A percentile compares a stretch with the other conserved stretches of the same genome.
Conservation (phyloP, 2,797 vertebrate species). For the Sitta carolinensis region DNA sequence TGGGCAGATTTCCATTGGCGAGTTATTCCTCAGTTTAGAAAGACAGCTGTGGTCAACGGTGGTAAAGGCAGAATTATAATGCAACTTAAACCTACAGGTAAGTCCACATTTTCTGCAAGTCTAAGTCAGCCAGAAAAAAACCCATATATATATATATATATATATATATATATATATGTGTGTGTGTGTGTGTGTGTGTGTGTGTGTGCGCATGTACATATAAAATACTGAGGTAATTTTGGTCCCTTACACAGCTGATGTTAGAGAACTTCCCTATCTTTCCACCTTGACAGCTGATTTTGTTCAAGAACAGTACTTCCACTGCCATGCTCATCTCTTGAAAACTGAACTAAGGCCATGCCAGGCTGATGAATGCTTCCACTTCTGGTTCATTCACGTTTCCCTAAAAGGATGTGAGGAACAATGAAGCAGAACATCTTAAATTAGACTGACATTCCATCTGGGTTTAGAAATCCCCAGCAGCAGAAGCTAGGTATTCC, state of each 20-base stretch:
- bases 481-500: conserved; percentile 29
- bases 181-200: no score
- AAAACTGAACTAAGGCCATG: not conserved
- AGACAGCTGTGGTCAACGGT: not conserved
- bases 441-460: not conserved
- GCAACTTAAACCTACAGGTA: not conserved
- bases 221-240: not conserved
- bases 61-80: not conserved
- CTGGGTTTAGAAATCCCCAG: not conserved
- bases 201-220: no score
- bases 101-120: not conserved
- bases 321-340: not conserved
- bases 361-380: not conserved
- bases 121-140: not conserved
- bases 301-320: not conserved
- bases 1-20: not conserved
- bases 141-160: fast-evolving
- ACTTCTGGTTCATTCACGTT: not conserved
- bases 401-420: not conserved
- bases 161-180: no score
- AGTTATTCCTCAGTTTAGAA: not conserved
- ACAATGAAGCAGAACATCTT: not conserved
- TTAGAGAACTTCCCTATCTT: not conserved
- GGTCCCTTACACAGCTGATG: not conserved
- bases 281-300: not conserved